phyloP scores from a whole-genome alignment of 1,140 invertebrate species.

The Hycleus cichorii region DNA sequence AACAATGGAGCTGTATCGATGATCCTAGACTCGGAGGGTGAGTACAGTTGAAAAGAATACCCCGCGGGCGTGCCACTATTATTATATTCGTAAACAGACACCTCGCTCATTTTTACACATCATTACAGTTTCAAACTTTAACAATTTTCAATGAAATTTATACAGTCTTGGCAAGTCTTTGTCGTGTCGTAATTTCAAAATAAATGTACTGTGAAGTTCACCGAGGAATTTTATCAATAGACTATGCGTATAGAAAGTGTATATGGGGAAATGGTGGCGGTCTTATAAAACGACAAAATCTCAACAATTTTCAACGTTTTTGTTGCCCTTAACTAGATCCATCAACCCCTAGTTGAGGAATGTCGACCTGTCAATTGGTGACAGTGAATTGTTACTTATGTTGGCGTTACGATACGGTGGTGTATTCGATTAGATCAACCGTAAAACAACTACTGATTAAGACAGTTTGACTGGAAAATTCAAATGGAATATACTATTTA shows the following conservation, averaged over 20 bases:
- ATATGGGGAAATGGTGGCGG: too few species aligned
- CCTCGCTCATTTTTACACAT: constrained; percentile 33
- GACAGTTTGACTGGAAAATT: constrained; percentile 15
- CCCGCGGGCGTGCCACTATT: too few species aligned
- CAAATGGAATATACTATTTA: neutral
- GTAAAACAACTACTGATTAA: constrained; percentile 18
- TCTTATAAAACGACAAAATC: too few species aligned
- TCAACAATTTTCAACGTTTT: too few species aligned
- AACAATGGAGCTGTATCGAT: too few species aligned
- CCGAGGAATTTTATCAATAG: constrained; percentile 4
- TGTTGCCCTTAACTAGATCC: too few species aligned
- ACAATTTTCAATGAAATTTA: constrained; percentile 29
- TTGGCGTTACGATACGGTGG: constrained; percentile 13
- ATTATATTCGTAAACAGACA: constrained; percentile 24
- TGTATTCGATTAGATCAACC: constrained; percentile 16
- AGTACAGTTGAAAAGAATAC: too few species aligned
- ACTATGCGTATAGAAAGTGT: too few species aligned
- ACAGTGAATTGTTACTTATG: constrained; percentile 17
- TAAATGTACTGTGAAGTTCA: constrained; percentile 33
- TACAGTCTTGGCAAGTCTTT: constrained; percentile 25
- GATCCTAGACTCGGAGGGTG: too few species aligned
- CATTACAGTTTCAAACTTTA: constrained; percentile 34
- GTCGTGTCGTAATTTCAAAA: constrained; percentile 25
- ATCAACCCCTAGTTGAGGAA: constrained; percentile 3
- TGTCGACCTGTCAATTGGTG: constrained; percentile 16